Conservation (phyloP, 2,797 vertebrate genomes). For the Choloepus didactylus region DNA sequence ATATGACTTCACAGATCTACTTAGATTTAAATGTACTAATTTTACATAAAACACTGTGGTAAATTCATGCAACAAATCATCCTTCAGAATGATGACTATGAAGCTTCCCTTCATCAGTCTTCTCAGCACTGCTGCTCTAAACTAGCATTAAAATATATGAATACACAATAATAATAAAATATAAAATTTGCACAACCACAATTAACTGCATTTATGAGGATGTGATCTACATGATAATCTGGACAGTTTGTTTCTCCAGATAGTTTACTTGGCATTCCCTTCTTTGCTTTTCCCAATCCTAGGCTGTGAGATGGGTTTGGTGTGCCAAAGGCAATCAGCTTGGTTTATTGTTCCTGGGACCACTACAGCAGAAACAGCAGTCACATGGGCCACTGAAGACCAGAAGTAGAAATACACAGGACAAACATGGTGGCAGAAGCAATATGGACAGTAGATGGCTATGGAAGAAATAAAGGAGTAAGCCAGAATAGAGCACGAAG, state of each 20-base stretch:
- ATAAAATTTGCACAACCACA: neutral
- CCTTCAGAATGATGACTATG: slow-evolving; percentile 41
- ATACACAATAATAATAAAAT: neutral
- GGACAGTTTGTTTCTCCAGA: neutral
- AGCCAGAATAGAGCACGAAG: neutral
- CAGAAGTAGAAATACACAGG: neutral
- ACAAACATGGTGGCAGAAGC: neutral
- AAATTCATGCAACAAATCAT: slow-evolving; percentile 26
- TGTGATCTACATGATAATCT: neutral
- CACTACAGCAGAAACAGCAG: neutral
- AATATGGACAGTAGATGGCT: neutral
- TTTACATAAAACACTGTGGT: slow-evolving; percentile 53
- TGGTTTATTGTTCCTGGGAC: neutral
- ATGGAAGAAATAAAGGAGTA: neutral
- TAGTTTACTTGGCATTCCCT: neutral
- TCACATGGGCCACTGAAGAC: neutral
- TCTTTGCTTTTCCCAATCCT: neutral
- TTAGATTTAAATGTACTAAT: slow-evolving; percentile 50
- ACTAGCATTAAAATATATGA: slow-evolving; percentile 12
- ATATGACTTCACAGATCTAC: slow-evolving; percentile 21
- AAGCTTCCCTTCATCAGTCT: slow-evolving; percentile 2
- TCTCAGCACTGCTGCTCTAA: slow-evolving; percentile 34
- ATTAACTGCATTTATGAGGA: neutral
- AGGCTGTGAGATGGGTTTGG: neutral
- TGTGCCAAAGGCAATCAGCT: neutral